A percentile compares a stretch with the other conserved stretches of the same genome.
phyloP scores from a whole-genome alignment of 1,140 invertebrate species.

The Zaprionus camerounensis region DNA sequence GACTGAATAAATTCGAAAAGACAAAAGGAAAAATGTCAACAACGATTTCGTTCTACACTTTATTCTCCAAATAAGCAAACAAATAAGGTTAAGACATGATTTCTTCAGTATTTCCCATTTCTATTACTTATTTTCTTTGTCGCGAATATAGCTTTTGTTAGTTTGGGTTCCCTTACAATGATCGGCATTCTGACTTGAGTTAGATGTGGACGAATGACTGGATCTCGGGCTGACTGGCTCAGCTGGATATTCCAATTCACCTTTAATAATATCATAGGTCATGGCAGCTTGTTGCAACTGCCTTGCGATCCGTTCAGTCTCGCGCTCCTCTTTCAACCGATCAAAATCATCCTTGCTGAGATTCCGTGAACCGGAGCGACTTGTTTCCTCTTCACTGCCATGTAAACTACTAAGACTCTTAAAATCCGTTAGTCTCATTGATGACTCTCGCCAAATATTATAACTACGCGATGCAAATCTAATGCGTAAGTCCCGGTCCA shows the following conservation, averaged over 20 bases:
- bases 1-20: not conserved
- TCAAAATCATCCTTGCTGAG: constrained; percentile 63
- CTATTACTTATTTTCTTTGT: not conserved
- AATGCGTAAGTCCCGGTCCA: constrained; percentile 42
- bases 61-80: too few species aligned
- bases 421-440: too few species aligned
- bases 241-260: constrained; percentile 24
- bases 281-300: constrained; percentile 63
- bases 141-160: constrained; percentile 6
- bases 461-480: constrained; percentile 48
- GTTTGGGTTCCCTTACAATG: constrained; percentile 8
- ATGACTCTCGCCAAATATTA: not conserved
- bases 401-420: too few species aligned
- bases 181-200: not conserved
- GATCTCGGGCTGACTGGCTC: not conserved
- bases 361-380: not conserved
- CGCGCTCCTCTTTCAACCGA: constrained; percentile 48
- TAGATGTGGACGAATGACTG: not conserved
- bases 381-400: constrained; percentile 5
- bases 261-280: constrained; percentile 60
- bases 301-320: constrained; percentile 51
- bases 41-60: not conserved
- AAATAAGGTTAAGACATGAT: too few species aligned
- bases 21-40: not conserved
- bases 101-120: too few species aligned